Conservation (phyloP, 2,797 vertebrate genomes). For the Paedocypris micromegethes region DNA sequence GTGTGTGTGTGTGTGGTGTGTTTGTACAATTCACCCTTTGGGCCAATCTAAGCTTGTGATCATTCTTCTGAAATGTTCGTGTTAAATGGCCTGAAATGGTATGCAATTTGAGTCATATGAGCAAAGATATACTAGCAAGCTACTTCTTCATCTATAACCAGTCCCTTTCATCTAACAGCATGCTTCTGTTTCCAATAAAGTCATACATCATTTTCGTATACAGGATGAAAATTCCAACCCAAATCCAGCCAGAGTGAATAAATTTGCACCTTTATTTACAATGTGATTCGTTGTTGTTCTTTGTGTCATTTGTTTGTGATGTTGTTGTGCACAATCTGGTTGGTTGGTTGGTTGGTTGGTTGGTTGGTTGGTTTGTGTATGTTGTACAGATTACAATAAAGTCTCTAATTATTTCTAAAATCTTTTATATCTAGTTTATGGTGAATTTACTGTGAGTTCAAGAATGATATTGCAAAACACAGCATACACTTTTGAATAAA, state of each 20-base stretch:
- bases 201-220: no score
- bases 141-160: neutral
- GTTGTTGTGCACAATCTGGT: no score
- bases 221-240: no score
- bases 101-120: neutral
- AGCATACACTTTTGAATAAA: conserved; percentile 34
- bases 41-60: neutral
- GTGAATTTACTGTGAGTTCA: conserved; percentile 43
- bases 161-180: no score
- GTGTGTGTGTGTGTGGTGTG: neutral
- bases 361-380: no score
- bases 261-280: neutral
- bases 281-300: neutral
- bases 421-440: conserved; percentile 5
- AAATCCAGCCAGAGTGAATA: no score
- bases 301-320: neutral
- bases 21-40: neutral
- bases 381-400: neutral
- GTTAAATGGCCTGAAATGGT: conserved; percentile 1
- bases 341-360: no score
- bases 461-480: conserved; percentile 32
- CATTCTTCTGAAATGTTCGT: neutral
- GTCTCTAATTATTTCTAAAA: neutral
- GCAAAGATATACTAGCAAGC: neutral
- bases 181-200: no score